Conservation (phyloP, 2,113 vertebrate species). For the Phylloscopus trochilus region DNA sequence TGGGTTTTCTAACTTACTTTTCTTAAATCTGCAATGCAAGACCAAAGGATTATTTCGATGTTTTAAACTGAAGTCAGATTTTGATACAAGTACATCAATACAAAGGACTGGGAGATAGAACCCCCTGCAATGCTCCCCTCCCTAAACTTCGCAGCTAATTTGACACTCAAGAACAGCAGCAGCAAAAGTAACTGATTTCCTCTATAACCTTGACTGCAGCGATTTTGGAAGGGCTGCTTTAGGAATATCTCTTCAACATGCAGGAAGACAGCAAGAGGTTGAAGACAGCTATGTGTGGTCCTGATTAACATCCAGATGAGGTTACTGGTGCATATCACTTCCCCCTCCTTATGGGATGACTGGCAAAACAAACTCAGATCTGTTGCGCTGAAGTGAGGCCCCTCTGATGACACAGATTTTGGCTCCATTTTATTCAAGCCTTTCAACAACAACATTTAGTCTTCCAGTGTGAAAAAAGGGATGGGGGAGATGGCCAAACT, state of each 20-base stretch:
- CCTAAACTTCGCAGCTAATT: background rate
- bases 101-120: background rate
- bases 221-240: background rate
- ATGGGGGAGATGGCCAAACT: background rate
- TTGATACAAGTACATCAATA: background rate
- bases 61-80: background rate
- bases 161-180: background rate
- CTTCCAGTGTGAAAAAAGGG: background rate
- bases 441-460: background rate
- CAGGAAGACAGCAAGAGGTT: background rate
- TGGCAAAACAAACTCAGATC: background rate
- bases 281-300: background rate
- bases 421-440: background rate
- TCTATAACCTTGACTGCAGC: fast-evolving
- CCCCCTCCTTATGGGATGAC: fast-evolving
- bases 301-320: background rate
- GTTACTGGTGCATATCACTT: background rate
- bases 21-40: background rate
- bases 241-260: background rate
- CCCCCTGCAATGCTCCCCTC: fast-evolving
- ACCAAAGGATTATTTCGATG: background rate
- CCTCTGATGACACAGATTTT: background rate
- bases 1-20: background rate
- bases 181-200: background rate
- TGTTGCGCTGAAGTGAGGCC: fast-evolving